Evolutionary conservation across 2,888 invertebrate genomes (phyloP).

Genomic region (Lasius fuliginosus): DNA sequence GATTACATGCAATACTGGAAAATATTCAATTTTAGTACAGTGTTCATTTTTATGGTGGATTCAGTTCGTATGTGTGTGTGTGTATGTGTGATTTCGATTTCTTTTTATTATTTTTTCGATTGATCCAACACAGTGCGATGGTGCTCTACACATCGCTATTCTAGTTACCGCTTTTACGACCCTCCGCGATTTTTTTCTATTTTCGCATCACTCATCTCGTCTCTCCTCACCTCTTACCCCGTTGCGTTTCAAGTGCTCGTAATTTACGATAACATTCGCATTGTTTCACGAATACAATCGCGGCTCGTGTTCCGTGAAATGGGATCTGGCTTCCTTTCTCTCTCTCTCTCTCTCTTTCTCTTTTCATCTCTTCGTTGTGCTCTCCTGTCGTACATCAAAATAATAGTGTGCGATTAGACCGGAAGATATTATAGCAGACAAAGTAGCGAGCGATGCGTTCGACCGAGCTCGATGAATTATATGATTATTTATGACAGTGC

Average conservation of each 20-base stretch:
- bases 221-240: slow-evolving; percentile 33
- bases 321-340: slow-evolving; percentile 64
- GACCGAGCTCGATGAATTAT: slow-evolving; percentile 72
- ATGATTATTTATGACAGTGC: slow-evolving; percentile 74
- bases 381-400: slow-evolving; percentile 69
- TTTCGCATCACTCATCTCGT: slow-evolving; percentile 41
- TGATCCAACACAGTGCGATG: background rate
- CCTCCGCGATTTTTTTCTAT: slow-evolving; percentile 45
- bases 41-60: slow-evolving; percentile 21
- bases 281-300: slow-evolving; percentile 60
- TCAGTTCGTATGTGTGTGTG: background rate
- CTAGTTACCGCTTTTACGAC: slow-evolving; percentile 43
- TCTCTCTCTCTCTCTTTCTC: background rate
- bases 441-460: slow-evolving; percentile 68
- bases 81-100: background rate
- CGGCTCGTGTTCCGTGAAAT: slow-evolving; percentile 70
- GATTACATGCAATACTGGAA: background rate
- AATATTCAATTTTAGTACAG: background rate
- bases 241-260: slow-evolving; percentile 51
- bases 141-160: slow-evolving; percentile 27
- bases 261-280: slow-evolving; percentile 57
- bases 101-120: slow-evolving; percentile 30
- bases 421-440: slow-evolving; percentile 77
- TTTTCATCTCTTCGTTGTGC: background rate
- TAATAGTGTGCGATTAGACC: slow-evolving; percentile 78